Evolutionary conservation across 2,113 vertebrate genomes (phyloP), one percentile per base, ranked within the genome.

Genomic region (Cyrtonyx montezumae): DNA sequence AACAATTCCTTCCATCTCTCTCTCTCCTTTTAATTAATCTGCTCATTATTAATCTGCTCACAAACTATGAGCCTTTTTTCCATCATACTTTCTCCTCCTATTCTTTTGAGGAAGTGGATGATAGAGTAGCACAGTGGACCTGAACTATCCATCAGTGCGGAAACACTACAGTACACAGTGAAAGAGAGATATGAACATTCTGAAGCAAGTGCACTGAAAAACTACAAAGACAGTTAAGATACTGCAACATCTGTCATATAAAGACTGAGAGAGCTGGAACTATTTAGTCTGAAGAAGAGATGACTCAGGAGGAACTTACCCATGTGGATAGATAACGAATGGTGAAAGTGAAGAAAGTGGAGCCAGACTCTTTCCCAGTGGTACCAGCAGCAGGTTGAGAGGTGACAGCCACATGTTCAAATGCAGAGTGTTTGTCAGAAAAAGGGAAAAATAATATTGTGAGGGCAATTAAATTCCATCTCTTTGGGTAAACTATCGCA

Each of bases 211-310:
- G 42, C 23, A 21, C 49, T 90, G 68, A 65, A n/a, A 32, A 18
- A 2, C 14, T 20, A 5, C 36, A 18, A 84, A 69, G 55, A 61
- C 0, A 0, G 19, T 40, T 40, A 65, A 36, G 30, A 22, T 40
- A 48, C 18, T 45, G 37, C 4, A 55, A 58, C 30, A 48, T 11
- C 20, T 73, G 8, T 43, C 0, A 0, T 49, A 5, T 19, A 69
- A 87, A 74, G 36, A 9, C 16, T 73, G 53, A 61, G 46, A 56
- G 32, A 58, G 18, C 55, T 58, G 55, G 32, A 11, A 32, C 55
- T 58, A 17, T 58, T 58, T 48, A 59, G 0, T 18, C 15, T 88
- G 48, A 8, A 88, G 28, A 68, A 86, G 49, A 68, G 6, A 13
- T 26, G 8, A 19, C 16, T 77, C 16, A 23, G 6, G 30, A 22